Base-by-base conservation (phyloP, 2,797 vertebrate species). In the Siniperca obscura region DNA sequence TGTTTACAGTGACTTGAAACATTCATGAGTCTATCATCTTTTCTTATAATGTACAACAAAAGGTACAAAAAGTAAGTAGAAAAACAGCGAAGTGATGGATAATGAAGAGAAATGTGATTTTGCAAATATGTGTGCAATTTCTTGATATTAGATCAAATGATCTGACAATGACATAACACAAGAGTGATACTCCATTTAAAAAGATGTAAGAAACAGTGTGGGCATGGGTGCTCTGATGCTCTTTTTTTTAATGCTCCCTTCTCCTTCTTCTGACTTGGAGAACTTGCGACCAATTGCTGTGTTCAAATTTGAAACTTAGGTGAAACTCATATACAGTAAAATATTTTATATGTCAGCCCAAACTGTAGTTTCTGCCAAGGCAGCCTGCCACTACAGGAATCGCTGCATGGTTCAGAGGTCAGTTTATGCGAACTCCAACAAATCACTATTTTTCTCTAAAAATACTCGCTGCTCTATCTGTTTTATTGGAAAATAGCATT, bases 401-500 rank as follows among this genome's bases (percentile, higher is more conserved):
- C 4, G 11, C 42, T n/a, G 6, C 8, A 11, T 34, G 70, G 62
- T 59, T 68, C 64, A 80, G 56, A 77, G 53, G 22, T 61, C 50
- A 55, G 7, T 38, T 30, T 53, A 12, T 46, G 27, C 25, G 40
- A 64, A 13, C 36, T 27, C 5, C 50, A 82, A 40, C 11, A 56
- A 66, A 67, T 60, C 64, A 40, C 22, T 6, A 19, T 22, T 38
- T 65, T 42, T 12, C 38, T 27, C 40, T 19, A 6, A 0, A 0
- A 36, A 55, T 10, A n/a, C 5, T 64, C 40, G 42, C 53, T 53
- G 42, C 21, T 65, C 7, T 22, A 21, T 79, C 17, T 52, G 30
- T 50, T 80, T 70, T 74, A 19, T 57, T 62, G 56, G 72, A 59
- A 71, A 69, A 66, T n/a, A 42, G 12, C 50, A 46, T 16, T 22